Percentiles rank a stretch among this genome's conserved stretches.
These are phyloP conservation scores for Drosophila monieri DNA, from an alignment of 2,888 invertebrate species.

Conservation along the genomic window DNA sequence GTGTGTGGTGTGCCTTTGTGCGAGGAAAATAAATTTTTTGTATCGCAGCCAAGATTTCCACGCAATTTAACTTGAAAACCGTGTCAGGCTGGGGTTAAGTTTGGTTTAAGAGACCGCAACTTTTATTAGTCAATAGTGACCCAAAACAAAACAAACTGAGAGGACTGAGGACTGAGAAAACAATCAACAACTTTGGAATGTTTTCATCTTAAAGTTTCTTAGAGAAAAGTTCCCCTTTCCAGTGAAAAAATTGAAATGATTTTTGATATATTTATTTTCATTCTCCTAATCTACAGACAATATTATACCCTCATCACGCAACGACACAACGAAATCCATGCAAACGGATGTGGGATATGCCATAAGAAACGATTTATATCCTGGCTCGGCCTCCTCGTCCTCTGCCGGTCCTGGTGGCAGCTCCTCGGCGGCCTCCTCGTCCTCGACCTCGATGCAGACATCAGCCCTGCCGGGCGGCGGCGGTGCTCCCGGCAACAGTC, in stretches of 20 bases:
- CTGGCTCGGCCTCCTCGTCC: slow-evolving; percentile 60
- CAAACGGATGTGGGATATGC: slow-evolving; percentile 82
- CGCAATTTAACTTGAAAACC: slow-evolving; percentile 82
- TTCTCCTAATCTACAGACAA: slow-evolving; percentile 69
- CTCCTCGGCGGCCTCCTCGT: slow-evolving; percentile 73
- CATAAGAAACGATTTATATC: slow-evolving; percentile 82
- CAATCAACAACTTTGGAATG: neutral
- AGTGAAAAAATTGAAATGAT: neutral
- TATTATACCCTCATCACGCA: slow-evolving; percentile 81
- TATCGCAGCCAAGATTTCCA: slow-evolving; percentile 76
- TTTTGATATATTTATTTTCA: slow-evolving; percentile 7
- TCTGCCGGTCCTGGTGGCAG: slow-evolving; percentile 62
- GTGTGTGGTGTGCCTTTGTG: slow-evolving; percentile 35
- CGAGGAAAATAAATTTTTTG: slow-evolving; percentile 61
- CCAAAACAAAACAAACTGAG: slow-evolving; percentile 15
- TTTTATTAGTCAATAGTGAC: slow-evolving; percentile 30
- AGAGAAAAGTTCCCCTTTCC: neutral
- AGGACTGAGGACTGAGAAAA: too few relatives aligned
- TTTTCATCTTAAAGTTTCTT: neutral
- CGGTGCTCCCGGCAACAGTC: slow-evolving; percentile 68
- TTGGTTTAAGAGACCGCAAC: slow-evolving; percentile 34
- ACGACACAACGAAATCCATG: slow-evolving; percentile 81
- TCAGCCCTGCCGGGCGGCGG: slow-evolving; percentile 63
- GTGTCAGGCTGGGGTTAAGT: slow-evolving; percentile 62
- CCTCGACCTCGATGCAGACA: slow-evolving; percentile 75